phyloP scores from a whole-genome alignment of 2,888 invertebrate species.

The Hirtodrosophila alboralis region DNA sequence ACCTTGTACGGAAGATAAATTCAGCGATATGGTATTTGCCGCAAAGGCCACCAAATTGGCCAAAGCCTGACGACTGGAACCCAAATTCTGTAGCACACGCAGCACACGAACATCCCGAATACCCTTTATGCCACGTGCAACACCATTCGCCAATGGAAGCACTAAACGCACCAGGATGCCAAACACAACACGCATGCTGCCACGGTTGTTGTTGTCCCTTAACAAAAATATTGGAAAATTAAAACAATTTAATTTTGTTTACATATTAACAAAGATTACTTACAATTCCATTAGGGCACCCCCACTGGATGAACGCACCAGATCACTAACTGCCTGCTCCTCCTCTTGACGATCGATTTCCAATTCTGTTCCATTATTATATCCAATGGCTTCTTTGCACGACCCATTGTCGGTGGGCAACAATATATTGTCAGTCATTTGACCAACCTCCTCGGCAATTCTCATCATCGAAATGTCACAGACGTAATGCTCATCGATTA shows the following conservation, averaged over 20 bases:
- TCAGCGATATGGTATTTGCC: slow-evolving; percentile 83
- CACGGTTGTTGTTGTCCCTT: slow-evolving; percentile 58
- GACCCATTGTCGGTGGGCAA: not conserved
- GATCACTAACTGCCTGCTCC: slow-evolving; percentile 75
- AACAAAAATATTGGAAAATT: not conserved
- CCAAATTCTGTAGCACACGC: slow-evolving; percentile 77
- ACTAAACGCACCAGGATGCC: slow-evolving; percentile 82
- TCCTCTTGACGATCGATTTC: slow-evolving; percentile 77
- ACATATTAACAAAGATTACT: slow-evolving; percentile 20
- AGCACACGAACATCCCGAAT: slow-evolving; percentile 81
- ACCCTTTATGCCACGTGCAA: slow-evolving; percentile 81
- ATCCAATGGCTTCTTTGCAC: not conserved
- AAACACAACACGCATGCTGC: slow-evolving; percentile 81
- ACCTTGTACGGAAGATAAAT: slow-evolving; percentile 84
- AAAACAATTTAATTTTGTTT: not conserved
- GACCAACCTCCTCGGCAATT: slow-evolving; percentile 52
- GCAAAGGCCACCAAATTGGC: slow-evolving; percentile 83
- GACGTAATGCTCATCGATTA: slow-evolving; percentile 70
- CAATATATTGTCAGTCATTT: slow-evolving; percentile 8
- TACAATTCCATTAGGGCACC: slow-evolving; percentile 72
- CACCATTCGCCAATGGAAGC: slow-evolving; percentile 82
- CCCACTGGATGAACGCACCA: slow-evolving; percentile 69
- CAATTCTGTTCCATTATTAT: slow-evolving; percentile 55
- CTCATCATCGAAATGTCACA: slow-evolving; percentile 71
- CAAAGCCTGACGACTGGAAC: slow-evolving; percentile 80